Evolutionary conservation across 2,888 invertebrate genomes (phyloP).

Genomic region (Crematogaster levior): DNA sequence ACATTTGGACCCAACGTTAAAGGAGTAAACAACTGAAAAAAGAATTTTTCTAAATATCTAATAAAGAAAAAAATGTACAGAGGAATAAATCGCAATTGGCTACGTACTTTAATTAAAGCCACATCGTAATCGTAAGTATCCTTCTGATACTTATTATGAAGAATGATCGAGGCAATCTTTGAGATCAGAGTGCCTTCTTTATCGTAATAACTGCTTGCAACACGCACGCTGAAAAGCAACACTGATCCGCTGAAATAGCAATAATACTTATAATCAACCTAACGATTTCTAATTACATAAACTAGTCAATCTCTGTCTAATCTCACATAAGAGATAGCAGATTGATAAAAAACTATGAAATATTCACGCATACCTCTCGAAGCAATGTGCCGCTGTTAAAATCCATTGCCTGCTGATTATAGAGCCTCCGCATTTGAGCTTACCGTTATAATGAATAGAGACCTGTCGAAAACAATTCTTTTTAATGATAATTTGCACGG

Average conservation of each 20-base stretch:
- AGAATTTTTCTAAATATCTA: background rate
- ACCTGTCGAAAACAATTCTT: conserved; percentile 55
- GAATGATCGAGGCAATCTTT: conserved; percentile 77
- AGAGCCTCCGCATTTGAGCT: conserved; percentile 80
- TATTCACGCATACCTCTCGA: conserved; percentile 58
- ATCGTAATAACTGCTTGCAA: conserved; percentile 72
- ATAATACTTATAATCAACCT: background rate
- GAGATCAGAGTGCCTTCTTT: conserved; percentile 66
- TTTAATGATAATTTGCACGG: background rate
- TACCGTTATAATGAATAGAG: conserved; percentile 54
- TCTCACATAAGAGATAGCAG: background rate
- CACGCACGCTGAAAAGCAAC: conserved; percentile 61
- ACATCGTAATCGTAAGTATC: conserved; percentile 85
- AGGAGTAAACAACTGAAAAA: conserved; percentile 44
- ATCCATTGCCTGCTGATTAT: conserved; percentile 80
- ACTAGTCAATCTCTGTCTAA: background rate
- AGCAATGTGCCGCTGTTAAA: conserved; percentile 83
- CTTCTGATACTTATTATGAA: conserved; percentile 80
- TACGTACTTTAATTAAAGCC: conserved; percentile 82
- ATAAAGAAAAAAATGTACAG: background rate
- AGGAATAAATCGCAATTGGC: background rate
- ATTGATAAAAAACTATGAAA: conserved; percentile 2
- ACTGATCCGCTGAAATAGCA: conserved; percentile 3
- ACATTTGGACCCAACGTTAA: conserved; percentile 36
- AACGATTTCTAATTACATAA: background rate